phyloP scores from a whole-genome alignment of 2,888 invertebrate genomes.

The Meteorus cinctellus region DNA sequence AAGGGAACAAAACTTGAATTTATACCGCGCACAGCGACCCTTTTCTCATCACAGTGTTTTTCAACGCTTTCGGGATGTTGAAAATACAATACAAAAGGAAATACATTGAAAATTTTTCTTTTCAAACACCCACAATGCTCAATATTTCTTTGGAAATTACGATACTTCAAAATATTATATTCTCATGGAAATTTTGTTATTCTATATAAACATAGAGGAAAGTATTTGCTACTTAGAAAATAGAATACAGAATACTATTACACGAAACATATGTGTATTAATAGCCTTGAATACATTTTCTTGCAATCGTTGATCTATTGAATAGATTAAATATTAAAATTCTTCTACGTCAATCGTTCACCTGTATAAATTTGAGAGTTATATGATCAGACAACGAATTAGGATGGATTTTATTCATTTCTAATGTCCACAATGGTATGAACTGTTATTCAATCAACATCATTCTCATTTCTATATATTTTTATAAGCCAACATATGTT shows the following conservation, averaged over 20 bases:
- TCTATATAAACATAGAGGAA: not conserved
- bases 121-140: not conserved
- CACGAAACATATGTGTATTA: not conserved
- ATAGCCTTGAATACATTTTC: not conserved
- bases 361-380: not conserved
- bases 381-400: not conserved
- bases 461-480: not conserved
- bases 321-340: not conserved
- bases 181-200: not conserved
- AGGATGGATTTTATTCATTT: not conserved
- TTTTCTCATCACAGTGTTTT: not conserved
- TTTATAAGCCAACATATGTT: not conserved
- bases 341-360: not conserved
- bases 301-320: not conserved
- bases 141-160: not conserved
- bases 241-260: not conserved
- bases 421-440: not conserved
- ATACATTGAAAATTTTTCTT: not conserved
- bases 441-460: not conserved
- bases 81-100: not conserved
- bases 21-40: not conserved
- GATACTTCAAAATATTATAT: not conserved
- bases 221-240: not conserved
- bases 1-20: not conserved
- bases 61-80: constrained; percentile 16